Conservation (phyloP, 1,140 invertebrate genomes). For the Drosophila tsacasi region DNA sequence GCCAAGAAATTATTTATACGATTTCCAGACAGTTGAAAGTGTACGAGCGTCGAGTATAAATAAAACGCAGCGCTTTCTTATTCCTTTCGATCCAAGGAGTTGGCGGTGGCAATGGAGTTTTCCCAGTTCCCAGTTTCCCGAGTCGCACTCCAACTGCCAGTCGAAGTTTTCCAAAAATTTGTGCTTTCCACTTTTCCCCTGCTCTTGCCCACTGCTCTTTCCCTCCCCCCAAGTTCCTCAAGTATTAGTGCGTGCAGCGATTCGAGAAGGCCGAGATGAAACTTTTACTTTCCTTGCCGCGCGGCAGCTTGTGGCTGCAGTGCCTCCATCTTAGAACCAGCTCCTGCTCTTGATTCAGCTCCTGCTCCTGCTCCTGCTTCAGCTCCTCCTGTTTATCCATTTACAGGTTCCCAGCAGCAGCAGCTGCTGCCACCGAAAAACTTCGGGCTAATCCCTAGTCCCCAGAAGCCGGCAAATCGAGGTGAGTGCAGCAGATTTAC, state of each 20-base stretch:
- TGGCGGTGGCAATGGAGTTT: background rate
- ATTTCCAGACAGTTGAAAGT: slow-evolving; percentile 65
- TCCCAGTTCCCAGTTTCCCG: slow-evolving; percentile 1
- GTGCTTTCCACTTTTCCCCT: slow-evolving; percentile 26
- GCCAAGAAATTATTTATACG: slow-evolving; percentile 75
- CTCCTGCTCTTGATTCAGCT: background rate
- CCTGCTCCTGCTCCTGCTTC: background rate
- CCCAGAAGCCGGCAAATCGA: background rate
- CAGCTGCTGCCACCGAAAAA: slow-evolving; percentile 20
- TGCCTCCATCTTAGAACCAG: background rate
- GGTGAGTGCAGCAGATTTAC: slow-evolving; percentile 13
- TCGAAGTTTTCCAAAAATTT: slow-evolving; percentile 54
- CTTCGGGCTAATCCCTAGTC: slow-evolving; percentile 30
- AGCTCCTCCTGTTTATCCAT: slow-evolving; percentile 17
- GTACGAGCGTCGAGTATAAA: slow-evolving; percentile 48
- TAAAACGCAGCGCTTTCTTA: slow-evolving; percentile 38
- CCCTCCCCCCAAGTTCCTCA: slow-evolving; percentile 18
- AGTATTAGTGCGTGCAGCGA: slow-evolving; percentile 50
- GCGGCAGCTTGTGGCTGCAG: slow-evolving; percentile 20
- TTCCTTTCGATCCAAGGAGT: slow-evolving; percentile 19
- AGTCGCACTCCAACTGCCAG: slow-evolving; percentile 38
- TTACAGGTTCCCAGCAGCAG: slow-evolving; percentile 27
- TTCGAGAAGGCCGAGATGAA: slow-evolving; percentile 46
- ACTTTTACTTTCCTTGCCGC: slow-evolving; percentile 62
- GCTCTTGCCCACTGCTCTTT: background rate